These are phyloP conservation scores for Neogobius melanostomus DNA, from an alignment of 2,113 vertebrate species.

Conservation along the genomic window DNA sequence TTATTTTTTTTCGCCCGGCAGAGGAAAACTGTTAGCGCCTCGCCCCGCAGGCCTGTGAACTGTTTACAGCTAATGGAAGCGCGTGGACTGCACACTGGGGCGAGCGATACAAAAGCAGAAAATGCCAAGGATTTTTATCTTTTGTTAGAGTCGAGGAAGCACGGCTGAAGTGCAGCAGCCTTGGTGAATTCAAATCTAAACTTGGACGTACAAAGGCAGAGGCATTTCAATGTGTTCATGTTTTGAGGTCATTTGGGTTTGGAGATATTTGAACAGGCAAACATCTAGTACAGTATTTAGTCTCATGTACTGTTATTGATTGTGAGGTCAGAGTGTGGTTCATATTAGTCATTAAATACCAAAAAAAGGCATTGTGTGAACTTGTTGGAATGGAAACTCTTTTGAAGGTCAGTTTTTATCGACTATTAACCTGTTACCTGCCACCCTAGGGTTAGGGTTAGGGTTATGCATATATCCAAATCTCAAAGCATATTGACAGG, in stretches of 20 bases:
- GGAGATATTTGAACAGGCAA: neutral
- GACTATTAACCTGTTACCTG: no score
- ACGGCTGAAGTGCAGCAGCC: neutral
- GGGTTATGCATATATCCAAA: no score
- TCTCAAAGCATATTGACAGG: no score
- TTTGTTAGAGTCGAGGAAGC: neutral
- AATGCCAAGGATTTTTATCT: slow-evolving; percentile 11
- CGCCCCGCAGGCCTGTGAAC: slow-evolving; percentile 34
- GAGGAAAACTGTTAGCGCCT: slow-evolving; percentile 13
- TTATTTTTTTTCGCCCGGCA: neutral
- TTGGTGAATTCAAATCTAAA: neutral
- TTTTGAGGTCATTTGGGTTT: neutral
- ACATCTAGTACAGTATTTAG: neutral
- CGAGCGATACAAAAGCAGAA: neutral
- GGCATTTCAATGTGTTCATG: neutral
- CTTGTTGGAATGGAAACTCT: neutral
- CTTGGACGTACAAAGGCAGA: neutral
- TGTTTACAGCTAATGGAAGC: slow-evolving; percentile 4
- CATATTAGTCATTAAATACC: neutral
- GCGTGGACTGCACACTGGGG: neutral
- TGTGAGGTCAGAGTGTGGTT: neutral
- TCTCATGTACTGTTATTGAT: neutral
- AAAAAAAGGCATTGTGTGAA: neutral
- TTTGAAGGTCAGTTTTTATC: no score
- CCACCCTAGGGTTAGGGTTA: no score